A percentile compares a stretch with the other conserved stretches of the same genome.
Evolutionary conservation across 2,797 vertebrate genomes (phyloP).

Genomic region (Pelochelys cantorii): DNA sequence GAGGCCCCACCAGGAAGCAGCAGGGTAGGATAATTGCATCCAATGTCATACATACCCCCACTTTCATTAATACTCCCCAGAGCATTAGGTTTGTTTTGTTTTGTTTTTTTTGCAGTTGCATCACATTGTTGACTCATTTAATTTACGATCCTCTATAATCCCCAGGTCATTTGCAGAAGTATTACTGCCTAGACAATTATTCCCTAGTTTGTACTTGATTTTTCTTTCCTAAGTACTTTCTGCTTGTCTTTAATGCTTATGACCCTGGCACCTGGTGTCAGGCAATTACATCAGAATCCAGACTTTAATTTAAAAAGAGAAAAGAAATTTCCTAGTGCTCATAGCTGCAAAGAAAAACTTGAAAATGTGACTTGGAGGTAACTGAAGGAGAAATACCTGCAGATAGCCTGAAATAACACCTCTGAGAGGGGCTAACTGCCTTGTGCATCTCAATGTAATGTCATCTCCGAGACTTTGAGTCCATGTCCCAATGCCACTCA

Average conservation of each 20-base stretch:
- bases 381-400: neutral
- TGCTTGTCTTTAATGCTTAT: neutral
- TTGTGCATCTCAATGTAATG: fast-evolving
- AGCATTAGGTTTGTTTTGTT: too few relatives aligned
- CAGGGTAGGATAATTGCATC: neutral
- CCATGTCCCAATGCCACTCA: fast-evolving
- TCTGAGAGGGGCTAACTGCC: neutral
- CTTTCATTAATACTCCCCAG: too few relatives aligned
- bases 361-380: neutral
- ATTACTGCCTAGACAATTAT: too few relatives aligned
- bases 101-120: too few relatives aligned
- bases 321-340: neutral
- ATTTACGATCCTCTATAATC: too few relatives aligned
- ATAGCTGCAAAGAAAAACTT: neutral
- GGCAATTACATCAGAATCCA: neutral
- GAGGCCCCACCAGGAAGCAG: neutral
- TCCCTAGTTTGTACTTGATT: too few relatives aligned
- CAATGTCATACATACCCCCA: neutral
- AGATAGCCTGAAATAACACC: neutral
- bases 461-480: neutral
- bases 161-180: too few relatives aligned
- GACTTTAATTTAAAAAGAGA: fast-evolving
- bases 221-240: too few relatives aligned
- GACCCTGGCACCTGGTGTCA: neutral
- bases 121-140: too few relatives aligned